Evolutionary conservation across 1,140 invertebrate species (phyloP).

Genomic region (Calephelis virginiensis): DNA sequence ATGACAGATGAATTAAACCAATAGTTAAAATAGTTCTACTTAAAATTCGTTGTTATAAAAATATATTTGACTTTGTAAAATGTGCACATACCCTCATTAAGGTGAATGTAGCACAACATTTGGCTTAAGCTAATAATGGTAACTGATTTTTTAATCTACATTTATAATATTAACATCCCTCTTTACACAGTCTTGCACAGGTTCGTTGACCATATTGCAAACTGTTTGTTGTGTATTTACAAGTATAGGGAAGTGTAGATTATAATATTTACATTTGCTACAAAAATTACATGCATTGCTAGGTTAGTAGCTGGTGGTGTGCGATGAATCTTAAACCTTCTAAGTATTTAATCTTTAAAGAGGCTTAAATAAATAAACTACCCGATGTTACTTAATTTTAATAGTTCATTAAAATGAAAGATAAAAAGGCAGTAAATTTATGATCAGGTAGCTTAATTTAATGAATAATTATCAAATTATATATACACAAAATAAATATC

Average conservation of each 20-base stretch:
- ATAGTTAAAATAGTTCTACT: conserved; percentile 5
- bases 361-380: conserved; percentile 19
- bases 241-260: conserved; percentile 4
- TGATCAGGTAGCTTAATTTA: conserved; percentile 29
- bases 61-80: conserved; percentile 6
- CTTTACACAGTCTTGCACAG: neutral
- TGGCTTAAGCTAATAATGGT: conserved; percentile 11
- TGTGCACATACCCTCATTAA: neutral
- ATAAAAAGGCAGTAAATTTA: conserved; percentile 10
- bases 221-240: conserved; percentile 3
- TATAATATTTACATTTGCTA: conserved; percentile 12
- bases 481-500: conserved; percentile 76
- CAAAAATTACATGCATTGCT: conserved; percentile 10
- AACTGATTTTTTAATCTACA: conserved; percentile 12
- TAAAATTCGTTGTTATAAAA: conserved; percentile 15
- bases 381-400: conserved; percentile 2
- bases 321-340: conserved; percentile 8
- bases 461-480: conserved; percentile 43
- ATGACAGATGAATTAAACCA: conserved; percentile 1
- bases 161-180: neutral
- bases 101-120: conserved; percentile 5
- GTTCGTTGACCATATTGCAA: neutral
- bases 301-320: conserved; percentile 8
- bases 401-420: conserved; percentile 8
- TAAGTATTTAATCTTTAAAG: neutral